phyloP scores from a whole-genome alignment of 2,797 vertebrate species.

The Pelochelys cantorii region DNA sequence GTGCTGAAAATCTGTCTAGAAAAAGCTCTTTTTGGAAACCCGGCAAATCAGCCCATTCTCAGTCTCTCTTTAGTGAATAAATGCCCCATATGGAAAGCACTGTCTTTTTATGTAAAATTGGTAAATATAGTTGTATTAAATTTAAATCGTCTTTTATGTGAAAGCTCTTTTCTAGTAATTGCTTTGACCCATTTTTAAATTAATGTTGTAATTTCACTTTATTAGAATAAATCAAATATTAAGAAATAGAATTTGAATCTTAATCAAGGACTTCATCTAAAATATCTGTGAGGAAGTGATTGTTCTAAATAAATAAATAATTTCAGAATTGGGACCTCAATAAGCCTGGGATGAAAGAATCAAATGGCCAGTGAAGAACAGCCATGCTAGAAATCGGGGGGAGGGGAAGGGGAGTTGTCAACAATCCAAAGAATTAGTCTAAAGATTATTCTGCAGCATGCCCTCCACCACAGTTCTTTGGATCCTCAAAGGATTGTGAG shows the following conservation, averaged over 20 bases:
- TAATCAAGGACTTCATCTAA: neutral
- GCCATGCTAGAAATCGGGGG: too few relatives aligned
- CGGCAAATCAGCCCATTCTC: neutral
- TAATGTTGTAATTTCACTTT: neutral
- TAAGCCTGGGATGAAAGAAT: neutral
- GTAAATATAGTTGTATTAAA: neutral
- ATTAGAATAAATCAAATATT: neutral
- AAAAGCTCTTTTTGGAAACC: neutral
- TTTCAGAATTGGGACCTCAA: neutral
- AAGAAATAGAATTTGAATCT: neutral
- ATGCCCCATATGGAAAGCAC: neutral
- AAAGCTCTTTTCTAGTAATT: neutral
- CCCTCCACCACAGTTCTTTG: neutral
- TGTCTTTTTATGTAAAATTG: neutral
- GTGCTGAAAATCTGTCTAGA: fast-evolving
- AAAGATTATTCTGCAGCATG: neutral
- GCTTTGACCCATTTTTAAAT: neutral
- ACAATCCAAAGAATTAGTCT: neutral
- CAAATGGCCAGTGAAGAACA: neutral
- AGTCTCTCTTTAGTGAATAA: neutral
- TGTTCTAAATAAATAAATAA: neutral
- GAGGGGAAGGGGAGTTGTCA: neutral
- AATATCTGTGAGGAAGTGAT: neutral
- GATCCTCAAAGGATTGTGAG: too few relatives aligned
- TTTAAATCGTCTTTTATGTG: neutral